A percentile compares a stretch with the other conserved stretches of the same genome.
Evolutionary conservation across 2,113 vertebrate species (phyloP).

Genomic region (Stictonetta naevosa): DNA sequence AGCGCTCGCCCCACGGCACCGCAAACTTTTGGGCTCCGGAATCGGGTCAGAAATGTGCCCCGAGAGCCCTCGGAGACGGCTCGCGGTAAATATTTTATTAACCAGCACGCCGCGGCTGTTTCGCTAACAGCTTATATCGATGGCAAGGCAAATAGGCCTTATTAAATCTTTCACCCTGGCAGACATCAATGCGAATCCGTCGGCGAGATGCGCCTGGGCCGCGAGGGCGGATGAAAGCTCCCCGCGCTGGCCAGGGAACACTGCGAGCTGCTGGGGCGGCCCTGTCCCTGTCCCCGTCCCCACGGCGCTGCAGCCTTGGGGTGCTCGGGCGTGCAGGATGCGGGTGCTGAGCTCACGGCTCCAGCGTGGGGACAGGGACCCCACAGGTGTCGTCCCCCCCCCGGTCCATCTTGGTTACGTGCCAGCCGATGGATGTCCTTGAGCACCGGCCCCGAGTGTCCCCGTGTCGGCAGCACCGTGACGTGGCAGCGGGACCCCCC

Average conservation of each 20-base stretch:
- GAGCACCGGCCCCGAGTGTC: not conserved
- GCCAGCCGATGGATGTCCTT: not conserved
- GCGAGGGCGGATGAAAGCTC: not conserved
- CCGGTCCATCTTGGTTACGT: not conserved
- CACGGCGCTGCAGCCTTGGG: not conserved
- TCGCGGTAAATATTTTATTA: not conserved
- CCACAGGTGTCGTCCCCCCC: fast-evolving
- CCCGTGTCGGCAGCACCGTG: not conserved
- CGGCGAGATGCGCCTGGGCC: not conserved
- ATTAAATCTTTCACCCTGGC: not conserved
- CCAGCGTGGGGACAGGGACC: fast-evolving
- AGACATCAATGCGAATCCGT: not conserved
- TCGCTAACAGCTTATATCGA: not conserved
- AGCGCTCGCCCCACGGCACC: fast-evolving
- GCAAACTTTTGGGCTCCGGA: not conserved
- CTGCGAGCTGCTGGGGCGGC: fast-evolving
- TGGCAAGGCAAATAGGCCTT: not conserved
- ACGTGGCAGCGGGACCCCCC: not conserved
- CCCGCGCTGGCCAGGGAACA: not conserved
- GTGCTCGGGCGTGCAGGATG: not conserved
- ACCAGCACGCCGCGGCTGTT: not conserved
- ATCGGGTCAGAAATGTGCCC: not conserved
- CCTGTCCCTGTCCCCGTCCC: not conserved
- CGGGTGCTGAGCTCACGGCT: not conserved
- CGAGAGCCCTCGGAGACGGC: not conserved